These are phyloP conservation scores for Pachymerium ferrugineum DNA, from an alignment of 2,888 invertebrate species.

Conservation along the genomic window DNA sequence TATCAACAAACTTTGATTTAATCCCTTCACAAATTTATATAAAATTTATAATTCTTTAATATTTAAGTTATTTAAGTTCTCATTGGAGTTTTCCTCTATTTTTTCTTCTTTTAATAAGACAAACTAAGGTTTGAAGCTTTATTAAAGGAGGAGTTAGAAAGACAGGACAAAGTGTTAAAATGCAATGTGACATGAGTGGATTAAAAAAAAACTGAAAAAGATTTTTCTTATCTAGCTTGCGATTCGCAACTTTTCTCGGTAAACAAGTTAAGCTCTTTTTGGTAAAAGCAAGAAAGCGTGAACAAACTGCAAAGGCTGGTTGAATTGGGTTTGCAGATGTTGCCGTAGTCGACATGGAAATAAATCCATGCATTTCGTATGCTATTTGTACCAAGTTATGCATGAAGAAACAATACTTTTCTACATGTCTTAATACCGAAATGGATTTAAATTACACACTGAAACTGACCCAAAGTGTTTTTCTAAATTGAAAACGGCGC, in stretches of 20 bases:
- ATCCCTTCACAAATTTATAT: no score
- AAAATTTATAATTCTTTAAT: no score
- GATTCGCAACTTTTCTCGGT: not conserved
- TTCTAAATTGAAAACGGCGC: no score
- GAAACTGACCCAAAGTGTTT: not conserved
- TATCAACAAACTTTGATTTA: no score
- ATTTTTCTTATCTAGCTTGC: not conserved
- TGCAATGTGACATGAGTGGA: no score
- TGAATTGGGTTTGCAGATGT: constrained; percentile 19
- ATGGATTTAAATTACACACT: not conserved
- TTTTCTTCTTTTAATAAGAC: no score
- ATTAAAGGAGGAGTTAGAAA: no score
- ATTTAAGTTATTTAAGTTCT: no score
- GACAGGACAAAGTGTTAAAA: no score
- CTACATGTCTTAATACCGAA: not conserved
- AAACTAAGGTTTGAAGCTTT: no score
- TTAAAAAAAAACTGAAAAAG: not conserved
- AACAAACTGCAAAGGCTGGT: constrained; percentile 11
- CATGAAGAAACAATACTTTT: not conserved
- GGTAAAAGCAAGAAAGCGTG: constrained; percentile 18
- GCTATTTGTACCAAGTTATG: not conserved
- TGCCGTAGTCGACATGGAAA: not conserved
- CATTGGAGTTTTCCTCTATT: no score
- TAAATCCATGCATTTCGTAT: constrained; percentile 12
- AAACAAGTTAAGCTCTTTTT: not conserved